Evolutionary conservation across 2,113 vertebrate genomes (phyloP), one percentile per base, ranked within the genome.

Genomic region (Epinephelus fuscoguttatus): DNA sequence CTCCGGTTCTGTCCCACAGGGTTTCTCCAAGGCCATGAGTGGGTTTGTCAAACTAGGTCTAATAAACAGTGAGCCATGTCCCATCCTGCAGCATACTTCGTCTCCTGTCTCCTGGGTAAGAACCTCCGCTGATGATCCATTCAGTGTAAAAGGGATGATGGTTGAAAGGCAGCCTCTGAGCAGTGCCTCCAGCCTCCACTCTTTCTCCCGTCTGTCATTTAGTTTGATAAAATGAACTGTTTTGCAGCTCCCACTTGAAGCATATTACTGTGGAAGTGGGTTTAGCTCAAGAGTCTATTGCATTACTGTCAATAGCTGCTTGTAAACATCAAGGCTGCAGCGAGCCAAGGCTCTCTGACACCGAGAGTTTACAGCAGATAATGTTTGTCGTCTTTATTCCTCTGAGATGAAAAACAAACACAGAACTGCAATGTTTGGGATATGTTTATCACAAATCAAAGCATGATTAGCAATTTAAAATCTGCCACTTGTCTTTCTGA

Each of bases 41-140:
- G 95, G 96, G 17, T 97, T 99, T 83, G 91, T 98, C 70, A 98
- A 97, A 87, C 75, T 99, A 72, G 98, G 98, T 74, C 95, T 99
- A 84, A 98, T 99, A 84, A 96, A 96, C 91, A 90, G 93, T 27
- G 96, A 98, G 70, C 94, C 95, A 2, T 94, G 92, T 74, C 95
- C 96, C 52, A 66, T 95, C 71, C 94, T 97, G 68, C 93, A n/a
- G 18, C 87, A 84, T 18, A 88, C 92, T 2, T 85, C 86, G 0
- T 72, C 93, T 40, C 87, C 94, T 10, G 87, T 98, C 49, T 97
- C 96, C 74, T 99, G 98, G 98, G 98, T 99, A 89, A 96, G 95
- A 76, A 47, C 21, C 23, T 19, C 49, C 0, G 12, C 62, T 23
- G 19, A 67, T 12, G 18, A 12, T 12, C 25, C 18, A 62, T 59